A percentile compares a stretch with the other conserved stretches of the same genome.
Evolutionary conservation across 2,797 vertebrate species (phyloP).

Genomic region (Craterocephalus amniculus): DNA sequence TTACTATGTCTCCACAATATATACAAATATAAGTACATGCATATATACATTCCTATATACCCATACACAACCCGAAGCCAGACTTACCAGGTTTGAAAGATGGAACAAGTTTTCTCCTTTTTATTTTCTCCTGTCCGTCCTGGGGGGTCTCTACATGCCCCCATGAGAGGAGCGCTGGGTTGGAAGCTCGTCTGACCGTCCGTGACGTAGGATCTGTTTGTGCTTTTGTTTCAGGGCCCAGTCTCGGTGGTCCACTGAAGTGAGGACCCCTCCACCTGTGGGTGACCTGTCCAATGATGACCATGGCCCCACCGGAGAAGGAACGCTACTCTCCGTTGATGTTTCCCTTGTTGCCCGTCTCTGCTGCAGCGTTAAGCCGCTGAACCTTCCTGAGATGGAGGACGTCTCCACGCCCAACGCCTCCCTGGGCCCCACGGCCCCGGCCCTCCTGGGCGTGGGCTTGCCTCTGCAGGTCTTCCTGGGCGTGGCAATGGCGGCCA

Average conservation of each 20-base stretch:
- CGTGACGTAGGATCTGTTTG: neutral
- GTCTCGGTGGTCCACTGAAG: conserved; percentile 5
- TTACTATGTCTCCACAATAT: no score
- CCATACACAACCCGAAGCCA: no score
- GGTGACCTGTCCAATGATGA: conserved; percentile 51
- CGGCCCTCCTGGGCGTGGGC: conserved; percentile 80
- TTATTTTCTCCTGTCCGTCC: no score
- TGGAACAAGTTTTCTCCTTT: no score
- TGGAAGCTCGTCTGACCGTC: no score
- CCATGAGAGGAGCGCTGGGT: no score
- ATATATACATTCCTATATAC: no score
- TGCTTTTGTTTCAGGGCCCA: conserved; percentile 38
- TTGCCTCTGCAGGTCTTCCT: conserved; percentile 93
- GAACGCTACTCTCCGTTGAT: conserved; percentile 86
- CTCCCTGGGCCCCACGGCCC: conserved; percentile 51
- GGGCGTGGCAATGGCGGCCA: conserved; percentile 88
- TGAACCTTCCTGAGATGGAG: conserved; percentile 83
- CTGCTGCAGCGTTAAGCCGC: conserved; percentile 78
- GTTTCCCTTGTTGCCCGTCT: conserved; percentile 80
- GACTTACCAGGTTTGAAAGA: no score
- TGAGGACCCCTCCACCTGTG: conserved; percentile 18
- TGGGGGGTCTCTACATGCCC: no score
- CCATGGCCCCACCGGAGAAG: conserved; percentile 70
- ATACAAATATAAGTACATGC: no score
- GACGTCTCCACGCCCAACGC: conserved; percentile 65